Conservation (phyloP, 2,113 vertebrate species). For the Pimephales promelas region DNA sequence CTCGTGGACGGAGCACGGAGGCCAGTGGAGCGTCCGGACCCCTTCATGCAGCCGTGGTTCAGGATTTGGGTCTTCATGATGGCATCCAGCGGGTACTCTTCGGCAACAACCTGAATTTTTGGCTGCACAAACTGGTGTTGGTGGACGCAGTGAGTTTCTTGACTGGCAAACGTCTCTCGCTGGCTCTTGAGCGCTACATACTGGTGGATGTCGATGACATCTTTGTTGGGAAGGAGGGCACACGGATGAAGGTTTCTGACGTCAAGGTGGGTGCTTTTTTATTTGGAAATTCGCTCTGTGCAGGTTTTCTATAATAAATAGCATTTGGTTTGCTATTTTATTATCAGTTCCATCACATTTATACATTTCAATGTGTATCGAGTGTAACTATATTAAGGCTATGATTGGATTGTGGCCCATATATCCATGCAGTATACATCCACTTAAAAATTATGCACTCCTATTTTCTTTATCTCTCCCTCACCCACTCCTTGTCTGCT, state of each 20-base stretch:
- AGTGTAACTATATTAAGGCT: neutral
- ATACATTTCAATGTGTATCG: neutral
- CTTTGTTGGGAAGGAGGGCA: slow-evolving; percentile 90
- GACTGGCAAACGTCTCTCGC: slow-evolving; percentile 83
- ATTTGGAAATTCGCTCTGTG: neutral
- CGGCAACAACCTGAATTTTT: slow-evolving; percentile 89
- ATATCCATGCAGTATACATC: no score
- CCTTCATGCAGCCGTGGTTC: slow-evolving; percentile 84
- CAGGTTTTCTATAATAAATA: neutral
- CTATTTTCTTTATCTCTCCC: neutral
- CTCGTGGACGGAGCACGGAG: slow-evolving; percentile 81
- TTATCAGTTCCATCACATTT: neutral
- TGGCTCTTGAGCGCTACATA: slow-evolving; percentile 85
- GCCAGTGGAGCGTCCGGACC: slow-evolving; percentile 74
- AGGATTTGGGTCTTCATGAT: slow-evolving; percentile 87
- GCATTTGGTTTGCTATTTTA: neutral
- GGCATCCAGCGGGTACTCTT: slow-evolving; percentile 89
- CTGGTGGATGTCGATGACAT: slow-evolving; percentile 90
- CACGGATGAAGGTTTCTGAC: slow-evolving; percentile 87
- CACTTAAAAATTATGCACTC: neutral
- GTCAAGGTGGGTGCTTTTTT: slow-evolving; percentile 80
- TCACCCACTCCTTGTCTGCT: neutral
- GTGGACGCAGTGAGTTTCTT: slow-evolving; percentile 87
- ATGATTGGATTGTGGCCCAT: neutral
- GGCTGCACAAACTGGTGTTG: slow-evolving; percentile 87